phyloP scores from a whole-genome alignment of 2,888 invertebrate genomes.

The Polylopha cassiicola region DNA sequence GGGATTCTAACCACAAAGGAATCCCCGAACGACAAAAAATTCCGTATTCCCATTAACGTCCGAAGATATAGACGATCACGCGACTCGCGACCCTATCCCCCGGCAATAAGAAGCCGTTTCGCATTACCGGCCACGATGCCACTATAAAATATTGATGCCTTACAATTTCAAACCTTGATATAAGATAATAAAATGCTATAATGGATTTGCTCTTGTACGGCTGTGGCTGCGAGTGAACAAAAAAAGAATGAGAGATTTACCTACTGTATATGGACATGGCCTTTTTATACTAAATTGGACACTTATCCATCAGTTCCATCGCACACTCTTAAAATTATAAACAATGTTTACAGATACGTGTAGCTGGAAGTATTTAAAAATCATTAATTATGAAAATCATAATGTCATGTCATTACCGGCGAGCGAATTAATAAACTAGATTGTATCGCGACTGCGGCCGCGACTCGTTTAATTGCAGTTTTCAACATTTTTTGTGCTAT shows the following conservation, averaged over 20 bases:
- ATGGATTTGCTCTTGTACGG: conserved; percentile 59
- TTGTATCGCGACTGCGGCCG: no score
- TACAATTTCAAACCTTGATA: conserved; percentile 62
- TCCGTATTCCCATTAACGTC: conserved; percentile 56
- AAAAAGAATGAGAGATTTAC: conserved; percentile 44
- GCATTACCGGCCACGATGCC: conserved; percentile 26
- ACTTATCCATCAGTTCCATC: conserved; percentile 20
- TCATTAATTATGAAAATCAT: no score
- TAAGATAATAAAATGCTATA: conserved; percentile 68
- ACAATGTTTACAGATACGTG: conserved; percentile 5
- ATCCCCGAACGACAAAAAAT: conserved; percentile 54
- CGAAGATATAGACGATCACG: conserved; percentile 38
- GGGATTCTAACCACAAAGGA: conserved; percentile 55
- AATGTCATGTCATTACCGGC: no score
- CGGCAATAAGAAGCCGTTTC: conserved; percentile 43
- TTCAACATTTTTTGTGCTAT: no score
- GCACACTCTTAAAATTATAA: conserved; percentile 17
- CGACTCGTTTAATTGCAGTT: no score
- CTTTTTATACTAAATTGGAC: conserved; percentile 20
- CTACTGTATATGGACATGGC: conserved; percentile 43
- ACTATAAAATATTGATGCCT: conserved; percentile 37
- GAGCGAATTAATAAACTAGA: no score
- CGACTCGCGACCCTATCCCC: conserved; percentile 47
- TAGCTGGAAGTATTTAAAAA: no score
- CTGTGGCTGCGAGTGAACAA: conserved; percentile 50